Base-by-base conservation (phyloP, 2,888 invertebrate genomes). In the Eupithecia exiguata region DNA sequence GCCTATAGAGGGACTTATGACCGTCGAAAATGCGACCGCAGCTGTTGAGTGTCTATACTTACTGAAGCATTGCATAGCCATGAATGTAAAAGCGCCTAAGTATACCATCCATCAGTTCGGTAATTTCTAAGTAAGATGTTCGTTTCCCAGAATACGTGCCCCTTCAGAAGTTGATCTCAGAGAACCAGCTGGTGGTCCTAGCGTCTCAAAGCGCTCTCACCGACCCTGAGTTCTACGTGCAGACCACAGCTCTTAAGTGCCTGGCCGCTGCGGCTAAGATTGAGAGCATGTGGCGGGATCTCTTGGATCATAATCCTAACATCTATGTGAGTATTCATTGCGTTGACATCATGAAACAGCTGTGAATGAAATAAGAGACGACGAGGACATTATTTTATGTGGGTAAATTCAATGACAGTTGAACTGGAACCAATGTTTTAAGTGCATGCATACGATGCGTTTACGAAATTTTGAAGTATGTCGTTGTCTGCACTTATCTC, bases 251-350 rank as follows among this genome's bases (percentile, higher is more conserved):
- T 3, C 80, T 88, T 35, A 80, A 75, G 68, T 86, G 86, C 67
- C 74, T 87, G 21, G 82, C 83, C 5, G 79, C 84, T 1, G 84
- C 86, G 10, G 81, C 84, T 35, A 84, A 82, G 72, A 83, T 86
- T 61, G 83, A 84, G 25, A 69, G 75, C 68, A 77, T 87, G 49
- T 87, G 87, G 87, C 80, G 78, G 18, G 80, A 83, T 14, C 79
- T 87, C 38, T 68, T 84, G 5, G 30, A 38, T 0, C 74, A 79
- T 40, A 80, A 82, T 53, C 69, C 77, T 5, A 69, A 81, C 21
- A 75, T 86, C 58, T 81, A 82, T 74, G 87, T 87, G 73, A 83
- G 84, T 83, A 21, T 30, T 21, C n/a, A n/a, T 10, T 63, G n/a
- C n/a, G 3, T 25, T 6, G 25, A 12, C 53, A 53, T 53, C 10